A percentile compares a stretch with the other conserved stretches of the same genome.
phyloP scores from a whole-genome alignment of 2,113 vertebrate genomes.

The mouse (Mus musculus) region GRCm39 chr16:74275501-74276000 shows the following conservation, averaged over 20 bases:
- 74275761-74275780: not conserved
- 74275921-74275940: not conserved
- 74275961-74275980: not conserved
- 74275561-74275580: slow-evolving; percentile 75
- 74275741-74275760: not conserved
- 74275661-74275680: slow-evolving; percentile 5
- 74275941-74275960: not conserved
- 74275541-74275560: slow-evolving; percentile 83
- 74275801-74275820: not conserved
- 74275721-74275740: not conserved
- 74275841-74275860: not conserved
- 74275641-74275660: slow-evolving; percentile 43
- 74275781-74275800: not conserved
- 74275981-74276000: not conserved
- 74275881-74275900: not conserved
- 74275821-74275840: not conserved
- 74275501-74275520: slow-evolving; percentile 85
- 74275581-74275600: slow-evolving; percentile 79
- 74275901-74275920: not conserved
- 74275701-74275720: not conserved
- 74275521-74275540: slow-evolving; percentile 88
- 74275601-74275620: slow-evolving; percentile 80
- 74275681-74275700: slow-evolving; percentile 1
- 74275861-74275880: slow-evolving; percentile 13
- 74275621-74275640: slow-evolving; percentile 74